Base-by-base conservation (phyloP, 1,140 invertebrate species). In the Drosophila eugracilis region DNA sequence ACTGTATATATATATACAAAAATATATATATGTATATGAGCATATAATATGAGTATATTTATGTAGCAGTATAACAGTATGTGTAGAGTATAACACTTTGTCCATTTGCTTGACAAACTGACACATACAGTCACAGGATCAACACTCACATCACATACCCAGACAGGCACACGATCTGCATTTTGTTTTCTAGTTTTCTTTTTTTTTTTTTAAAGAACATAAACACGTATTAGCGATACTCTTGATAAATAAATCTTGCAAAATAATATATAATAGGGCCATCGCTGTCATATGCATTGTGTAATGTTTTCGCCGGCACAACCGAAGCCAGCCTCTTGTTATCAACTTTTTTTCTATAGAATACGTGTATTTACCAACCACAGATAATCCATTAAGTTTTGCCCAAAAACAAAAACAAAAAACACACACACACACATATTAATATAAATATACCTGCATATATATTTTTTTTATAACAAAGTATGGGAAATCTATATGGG, bases 51-150 rank as follows among this genome's bases (percentile, higher is more conserved):
- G 69, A 65, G 58, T 72, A 72, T 78, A 84, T 75, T 78, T 83
- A 84, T 78, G 62, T 78, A 83, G 70, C 79, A 65, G 79, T 78
- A 84, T 84, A 84, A 84, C 70, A 78, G 79, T 78, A 78, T 63
- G 75, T 57, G 58, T 69, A 78, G 71, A 78, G 71, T 52, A 71
- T 42, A 60, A 60, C 66, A 66, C 75, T 77, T 74, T 77, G 73
- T 81, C 78, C 78, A 73, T 67, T 83, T 84, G 78, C 79, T 83
- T 84, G 63, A 75, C 62, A 65, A 65, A 53, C 70, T 50, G 41
- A 71, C 49, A 70, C 30, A 50, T 34, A 70, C 39, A 26, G 32
- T 30, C 39, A 26, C 32, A 36, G n/a, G n/a, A n/a, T n/a, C 19
- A 42, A 32, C 5, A 42, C 12, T 22, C 39, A 55, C 19, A 54